Evolutionary conservation across 2,888 invertebrate species (phyloP), one percentile per base, ranked within the genome.

Genomic region (Lathronympha strigana): DNA sequence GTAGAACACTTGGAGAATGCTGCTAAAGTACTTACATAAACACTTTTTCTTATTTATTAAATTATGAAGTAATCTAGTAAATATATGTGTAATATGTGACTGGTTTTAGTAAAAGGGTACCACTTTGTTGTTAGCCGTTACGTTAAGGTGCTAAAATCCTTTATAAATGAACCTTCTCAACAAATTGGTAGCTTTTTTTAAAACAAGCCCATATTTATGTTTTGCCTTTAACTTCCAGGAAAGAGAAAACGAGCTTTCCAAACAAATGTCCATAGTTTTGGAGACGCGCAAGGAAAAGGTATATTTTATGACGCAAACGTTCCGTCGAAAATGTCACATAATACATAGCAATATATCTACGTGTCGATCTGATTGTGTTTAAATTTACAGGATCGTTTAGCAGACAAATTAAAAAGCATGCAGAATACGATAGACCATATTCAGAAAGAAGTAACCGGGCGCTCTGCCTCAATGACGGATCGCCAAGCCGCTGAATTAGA

Each of bases 381-480:
- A n/a, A n/a, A n/a, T n/a, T 28, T 54, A 28, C 4, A 86, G 84
- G 87, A 84, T 47, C 80, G 82, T 9, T 78, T 88, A 17, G 80
- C 81, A 58, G 77, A 81, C 31, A 80, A 77, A 67, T 81, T 87
- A 61, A 72, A 76, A 61, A 73, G 72, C 40, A 83, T 86, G 85
- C 83, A 82, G 75, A 75, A 71, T 69, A 86, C 78, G 13, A 86
- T 88, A 50, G 85, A 84, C 73, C 87, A 86, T 70, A 80, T 87
- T 23, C 84, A 85, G 75, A 84, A 86, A 74, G 86, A 88, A 76
- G 72, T 87, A 67, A 79, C 81, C 1, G 82, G 80, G 3, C 72
- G 76, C 17, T 55, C 71, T 58, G 19, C 64, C 61, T 17, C 62
- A 17, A 47, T 55, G 13, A 31, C 68, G 11, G n/a, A 64, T 8